These are phyloP conservation scores for Dipodomys merriami DNA, from an alignment of 2,113 vertebrate species.

Conservation along the genomic window DNA sequence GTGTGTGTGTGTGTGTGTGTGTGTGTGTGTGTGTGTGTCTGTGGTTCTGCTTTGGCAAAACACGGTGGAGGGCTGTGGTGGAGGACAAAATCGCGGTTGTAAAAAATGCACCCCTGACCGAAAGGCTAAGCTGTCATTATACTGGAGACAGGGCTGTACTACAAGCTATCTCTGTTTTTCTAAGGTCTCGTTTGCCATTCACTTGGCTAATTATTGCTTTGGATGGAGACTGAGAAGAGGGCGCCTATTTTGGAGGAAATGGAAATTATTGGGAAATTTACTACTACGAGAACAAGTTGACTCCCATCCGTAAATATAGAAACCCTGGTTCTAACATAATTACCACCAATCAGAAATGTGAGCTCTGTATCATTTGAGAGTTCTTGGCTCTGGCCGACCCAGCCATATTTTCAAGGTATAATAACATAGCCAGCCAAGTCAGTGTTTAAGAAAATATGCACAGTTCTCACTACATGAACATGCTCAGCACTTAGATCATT, in stretches of 20 bases:
- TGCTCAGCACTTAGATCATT: background rate
- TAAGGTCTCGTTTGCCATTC: conserved; percentile 53
- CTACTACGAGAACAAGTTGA: background rate
- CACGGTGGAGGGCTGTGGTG: background rate
- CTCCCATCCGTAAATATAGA: background rate
- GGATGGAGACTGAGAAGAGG: background rate
- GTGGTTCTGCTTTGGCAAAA: background rate
- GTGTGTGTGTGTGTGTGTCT: background rate
- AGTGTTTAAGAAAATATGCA: background rate
- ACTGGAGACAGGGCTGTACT: background rate
- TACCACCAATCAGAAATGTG: background rate
- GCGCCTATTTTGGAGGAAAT: conserved; percentile 15
- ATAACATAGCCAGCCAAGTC: background rate
- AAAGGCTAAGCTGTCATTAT: conserved; percentile 39
- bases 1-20: background rate
- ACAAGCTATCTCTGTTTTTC: conserved; percentile 32
- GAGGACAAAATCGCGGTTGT: conserved; percentile 31
- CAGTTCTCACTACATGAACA: background rate
- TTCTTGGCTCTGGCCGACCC: background rate
- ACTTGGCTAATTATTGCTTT: conserved; percentile 39
- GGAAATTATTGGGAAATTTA: conserved; percentile 15
- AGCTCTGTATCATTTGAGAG: background rate
- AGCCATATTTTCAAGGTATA: background rate
- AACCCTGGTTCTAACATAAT: background rate
- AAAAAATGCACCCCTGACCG: conserved; percentile 19